Conservation (phyloP, 2,113 vertebrate genomes). For the Dascyllus trimaculatus region DNA sequence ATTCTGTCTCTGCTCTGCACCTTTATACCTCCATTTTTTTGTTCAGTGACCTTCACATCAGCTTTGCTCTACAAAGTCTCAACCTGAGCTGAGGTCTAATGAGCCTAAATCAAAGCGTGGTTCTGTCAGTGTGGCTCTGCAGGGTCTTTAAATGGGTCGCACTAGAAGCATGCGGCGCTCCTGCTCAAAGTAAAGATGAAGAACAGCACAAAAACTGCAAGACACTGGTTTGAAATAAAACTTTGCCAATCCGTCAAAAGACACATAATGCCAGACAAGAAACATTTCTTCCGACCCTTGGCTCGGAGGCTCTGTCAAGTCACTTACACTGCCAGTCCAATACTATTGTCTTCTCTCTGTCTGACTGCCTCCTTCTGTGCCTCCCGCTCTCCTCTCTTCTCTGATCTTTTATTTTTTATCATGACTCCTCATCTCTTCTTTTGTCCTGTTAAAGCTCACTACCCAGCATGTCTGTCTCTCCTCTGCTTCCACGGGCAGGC, state of each 20-base stretch:
- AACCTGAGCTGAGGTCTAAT: slow-evolving; percentile 34
- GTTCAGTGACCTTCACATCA: too few species aligned
- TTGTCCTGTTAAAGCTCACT: slow-evolving; percentile 16
- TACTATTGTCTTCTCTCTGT: slow-evolving; percentile 8
- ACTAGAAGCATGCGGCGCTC: slow-evolving; percentile 22
- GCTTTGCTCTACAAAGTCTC: neutral
- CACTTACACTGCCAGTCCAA: slow-evolving; percentile 19
- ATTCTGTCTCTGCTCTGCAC: too few species aligned
- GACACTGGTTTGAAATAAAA: neutral
- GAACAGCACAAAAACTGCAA: neutral
- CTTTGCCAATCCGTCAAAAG: neutral
- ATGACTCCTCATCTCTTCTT: slow-evolving; percentile 8
- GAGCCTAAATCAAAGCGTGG: slow-evolving; percentile 31
- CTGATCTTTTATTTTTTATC: slow-evolving; percentile 35
- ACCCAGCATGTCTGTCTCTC: neutral
- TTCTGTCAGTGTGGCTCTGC: neutral
- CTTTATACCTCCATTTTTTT: too few species aligned
- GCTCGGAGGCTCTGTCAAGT: slow-evolving; percentile 19
- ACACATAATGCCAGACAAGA: slow-evolving; percentile 10
- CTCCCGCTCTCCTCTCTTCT: slow-evolving; percentile 14
- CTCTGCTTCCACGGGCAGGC: slow-evolving; percentile 1
- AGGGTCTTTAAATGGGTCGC: slow-evolving; percentile 41
- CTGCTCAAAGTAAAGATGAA: slow-evolving; percentile 21
- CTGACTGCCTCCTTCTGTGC: slow-evolving; percentile 22
- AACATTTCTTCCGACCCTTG: slow-evolving; percentile 21